phyloP scores from a whole-genome alignment of 2,797 vertebrate genomes.

The Paguma larvata region DNA sequence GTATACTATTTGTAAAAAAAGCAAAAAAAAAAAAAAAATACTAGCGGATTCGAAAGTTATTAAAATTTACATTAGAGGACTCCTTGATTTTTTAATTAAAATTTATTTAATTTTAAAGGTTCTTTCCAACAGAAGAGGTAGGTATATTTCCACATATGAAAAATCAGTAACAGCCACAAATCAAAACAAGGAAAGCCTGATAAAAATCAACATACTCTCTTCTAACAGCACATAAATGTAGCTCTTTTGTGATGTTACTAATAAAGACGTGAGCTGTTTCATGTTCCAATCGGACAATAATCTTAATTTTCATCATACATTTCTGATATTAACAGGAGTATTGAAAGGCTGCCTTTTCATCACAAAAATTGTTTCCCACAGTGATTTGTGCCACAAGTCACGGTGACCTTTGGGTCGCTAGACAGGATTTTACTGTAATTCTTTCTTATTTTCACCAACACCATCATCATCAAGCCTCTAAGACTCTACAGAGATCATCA shows the following conservation, averaged over 20 bases:
- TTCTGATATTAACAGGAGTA: constrained; percentile 85
- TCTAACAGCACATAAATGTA: constrained; percentile 83
- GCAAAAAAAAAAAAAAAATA: neutral
- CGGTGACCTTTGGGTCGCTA: constrained; percentile 84
- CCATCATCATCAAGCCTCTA: constrained; percentile 89
- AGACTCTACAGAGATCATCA: constrained; percentile 87
- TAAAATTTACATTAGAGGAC: constrained; percentile 85
- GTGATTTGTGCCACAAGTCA: constrained; percentile 83
- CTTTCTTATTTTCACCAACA: constrained; percentile 88
- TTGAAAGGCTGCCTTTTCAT: constrained; percentile 84
- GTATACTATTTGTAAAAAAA: constrained; percentile 72
- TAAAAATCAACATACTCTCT: constrained; percentile 85
- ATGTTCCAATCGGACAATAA: constrained; percentile 85
- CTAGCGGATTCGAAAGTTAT: constrained; percentile 55
- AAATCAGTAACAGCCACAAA: constrained; percentile 86
- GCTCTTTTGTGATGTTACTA: constrained; percentile 80
- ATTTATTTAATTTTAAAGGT: constrained; percentile 88
- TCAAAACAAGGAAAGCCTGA: constrained; percentile 87
- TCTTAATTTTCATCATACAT: constrained; percentile 87
- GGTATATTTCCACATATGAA: constrained; percentile 88
- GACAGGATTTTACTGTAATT: constrained; percentile 86
- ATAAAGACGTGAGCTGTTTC: constrained; percentile 84
- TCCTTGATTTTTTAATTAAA: constrained; percentile 87
- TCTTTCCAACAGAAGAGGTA: constrained; percentile 91
- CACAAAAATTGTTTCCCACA: constrained; percentile 86